phyloP scores from a whole-genome alignment of 2,888 invertebrate species.

The Drosophila pseudotakahashii region DNA sequence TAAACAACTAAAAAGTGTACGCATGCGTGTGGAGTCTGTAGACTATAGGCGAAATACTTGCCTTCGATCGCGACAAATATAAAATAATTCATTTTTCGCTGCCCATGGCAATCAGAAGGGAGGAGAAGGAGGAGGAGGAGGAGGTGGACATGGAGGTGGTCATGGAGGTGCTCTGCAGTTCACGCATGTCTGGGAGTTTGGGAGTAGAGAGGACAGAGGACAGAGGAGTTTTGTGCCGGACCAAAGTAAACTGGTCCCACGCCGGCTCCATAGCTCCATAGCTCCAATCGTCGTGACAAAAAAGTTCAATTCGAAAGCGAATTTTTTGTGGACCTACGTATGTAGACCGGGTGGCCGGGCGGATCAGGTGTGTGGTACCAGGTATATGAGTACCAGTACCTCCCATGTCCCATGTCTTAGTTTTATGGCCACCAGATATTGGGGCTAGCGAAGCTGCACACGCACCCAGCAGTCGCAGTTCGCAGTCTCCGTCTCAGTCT shows the following conservation, averaged over 20 bases:
- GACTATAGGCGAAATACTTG: conserved; percentile 17
- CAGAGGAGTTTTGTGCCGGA: conserved; percentile 10
- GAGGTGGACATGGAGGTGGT: conserved; percentile 24
- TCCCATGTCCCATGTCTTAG: conserved; percentile 24
- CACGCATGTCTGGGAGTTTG: conserved; percentile 30
- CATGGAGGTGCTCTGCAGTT: conserved; percentile 6
- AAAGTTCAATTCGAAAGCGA: conserved; percentile 80
- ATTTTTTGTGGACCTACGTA: conserved; percentile 36
- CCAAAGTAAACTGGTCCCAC: conserved; percentile 43
- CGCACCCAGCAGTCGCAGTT: conserved; percentile 63
- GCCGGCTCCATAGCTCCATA: not conserved
- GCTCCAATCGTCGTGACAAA: conserved; percentile 62
- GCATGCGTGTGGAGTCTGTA: conserved; percentile 54
- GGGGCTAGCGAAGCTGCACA: conserved; percentile 44
- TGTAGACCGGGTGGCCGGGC: conserved; percentile 52
- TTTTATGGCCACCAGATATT: conserved; percentile 55
- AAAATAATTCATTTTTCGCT: conserved; percentile 82
- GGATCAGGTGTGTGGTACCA: conserved; percentile 49
- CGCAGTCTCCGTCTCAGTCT: too few species aligned
- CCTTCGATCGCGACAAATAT: conserved; percentile 53
- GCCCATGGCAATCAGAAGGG: conserved; percentile 68
- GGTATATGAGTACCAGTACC: conserved; percentile 10
- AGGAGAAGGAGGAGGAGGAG: not conserved
- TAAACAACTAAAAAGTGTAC: conserved; percentile 57
- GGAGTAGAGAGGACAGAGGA: conserved; percentile 21